A percentile compares a stretch with the other conserved stretches of the same genome.
phyloP scores from a whole-genome alignment of 2,113 vertebrate species.

The Megaptera novaeangliae region DNA sequence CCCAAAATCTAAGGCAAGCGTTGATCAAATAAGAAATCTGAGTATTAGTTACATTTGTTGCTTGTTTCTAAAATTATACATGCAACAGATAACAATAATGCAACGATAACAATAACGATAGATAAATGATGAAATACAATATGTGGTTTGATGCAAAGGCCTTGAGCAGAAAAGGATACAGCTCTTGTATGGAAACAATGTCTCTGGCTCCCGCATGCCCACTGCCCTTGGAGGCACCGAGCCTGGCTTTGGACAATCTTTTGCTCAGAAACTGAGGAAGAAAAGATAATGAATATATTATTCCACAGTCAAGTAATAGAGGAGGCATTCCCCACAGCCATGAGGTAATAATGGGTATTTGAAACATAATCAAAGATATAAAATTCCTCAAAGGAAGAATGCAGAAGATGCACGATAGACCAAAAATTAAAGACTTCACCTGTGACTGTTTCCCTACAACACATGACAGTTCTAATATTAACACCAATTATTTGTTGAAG shows the following conservation, averaged over 20 bases:
- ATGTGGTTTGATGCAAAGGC: not conserved
- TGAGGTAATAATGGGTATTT: not conserved
- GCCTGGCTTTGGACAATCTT: conserved; percentile 70
- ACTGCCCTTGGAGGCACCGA: conserved; percentile 66
- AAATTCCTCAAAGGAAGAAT: not conserved
- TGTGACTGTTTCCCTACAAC: not conserved
- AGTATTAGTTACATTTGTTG: not conserved
- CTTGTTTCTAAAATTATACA: not conserved
- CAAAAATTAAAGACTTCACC: not conserved
- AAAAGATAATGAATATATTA: not conserved
- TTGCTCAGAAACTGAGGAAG: conserved; percentile 83
- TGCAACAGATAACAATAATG: too few species aligned
- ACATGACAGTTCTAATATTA: not conserved
- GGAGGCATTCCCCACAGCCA: not conserved
- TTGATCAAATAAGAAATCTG: not conserved
- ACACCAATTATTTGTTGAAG: not conserved
- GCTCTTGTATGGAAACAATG: conserved; percentile 82
- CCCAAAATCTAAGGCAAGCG: not conserved
- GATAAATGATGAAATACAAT: not conserved
- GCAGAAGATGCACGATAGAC: not conserved
- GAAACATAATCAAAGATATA: not conserved
- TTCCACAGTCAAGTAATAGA: not conserved
- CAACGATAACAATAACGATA: not conserved
- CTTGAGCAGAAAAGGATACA: conserved; percentile 85
- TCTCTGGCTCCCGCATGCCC: conserved; percentile 76